Base-by-base conservation (phyloP, 2,797 vertebrate species). In the Pitangus sulphuratus region DNA sequence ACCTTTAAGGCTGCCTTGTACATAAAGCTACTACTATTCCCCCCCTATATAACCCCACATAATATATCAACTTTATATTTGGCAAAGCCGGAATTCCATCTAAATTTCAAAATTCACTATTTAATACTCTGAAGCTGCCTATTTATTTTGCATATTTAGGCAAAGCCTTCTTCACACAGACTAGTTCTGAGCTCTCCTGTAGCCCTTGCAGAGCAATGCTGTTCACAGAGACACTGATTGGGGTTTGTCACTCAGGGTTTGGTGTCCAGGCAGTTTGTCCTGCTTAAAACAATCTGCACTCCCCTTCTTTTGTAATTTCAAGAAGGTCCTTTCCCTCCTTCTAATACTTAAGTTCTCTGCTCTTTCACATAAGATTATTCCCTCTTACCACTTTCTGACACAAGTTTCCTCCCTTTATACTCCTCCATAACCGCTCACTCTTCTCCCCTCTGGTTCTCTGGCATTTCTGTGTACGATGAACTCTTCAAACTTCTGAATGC, bases 161-260 rank as follows among this genome's bases (percentile, higher is more conserved):
- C 9, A 68, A 76, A 10, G 30, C 5, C 33, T 58, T 53, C 30
- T 22, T 15, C 20, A 47, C n/a, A 35, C 18, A 33, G 25, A 2
- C 4, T 6, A 40, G 6, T n/a, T 26, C 31, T 17, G 15, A 48
- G 3, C 66, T 6, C 7, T 26, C 33, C 1, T 8, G 13, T 5
- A 33, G 51, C 9, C 51, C 50, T 4, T 15, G 17, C 6, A 45
- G 64, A 8, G n/a, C 53, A 30, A 25, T 6, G 22, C 37, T 79
- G 24, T 13, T 84, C 35, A 26, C 25, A 76, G 47, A 53, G 58
- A 39, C 50, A n/a, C 24, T 57, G 68, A 16, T 1, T 28, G 53
- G 3, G 39, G 39, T 39, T 39, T 39, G 13, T 39, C 64, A 51
- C 4, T 57, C 26, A 5, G 2, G 4, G 16, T 5, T 21, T 40